Evolutionary conservation across 2,797 vertebrate species (phyloP).

Genomic region (Sitta carolinensis): DNA sequence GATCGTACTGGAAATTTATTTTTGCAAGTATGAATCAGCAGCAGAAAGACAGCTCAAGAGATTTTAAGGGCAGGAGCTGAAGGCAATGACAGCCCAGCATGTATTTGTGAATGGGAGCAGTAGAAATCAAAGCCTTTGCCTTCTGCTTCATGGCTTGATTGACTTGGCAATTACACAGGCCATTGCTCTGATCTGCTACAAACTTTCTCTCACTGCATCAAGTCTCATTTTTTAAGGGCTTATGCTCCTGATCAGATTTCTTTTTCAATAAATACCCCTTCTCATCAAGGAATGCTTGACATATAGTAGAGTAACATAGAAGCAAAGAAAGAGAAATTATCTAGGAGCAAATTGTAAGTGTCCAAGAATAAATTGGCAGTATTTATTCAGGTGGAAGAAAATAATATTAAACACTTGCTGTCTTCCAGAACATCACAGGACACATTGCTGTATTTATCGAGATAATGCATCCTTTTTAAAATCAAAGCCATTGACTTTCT

Average conservation of each 20-base stretch:
- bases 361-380: neutral
- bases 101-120: neutral
- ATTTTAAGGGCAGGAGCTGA: neutral
- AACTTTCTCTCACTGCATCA: neutral
- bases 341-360: neutral
- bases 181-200: neutral
- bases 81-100: neutral
- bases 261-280: neutral
- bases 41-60: neutral
- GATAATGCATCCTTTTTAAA: neutral
- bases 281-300: neutral
- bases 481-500: neutral
- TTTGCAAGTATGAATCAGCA: neutral
- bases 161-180: slow-evolving; percentile 45
- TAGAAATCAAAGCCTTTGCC: slow-evolving; percentile 34
- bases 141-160: slow-evolving; percentile 28
- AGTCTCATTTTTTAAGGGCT: slow-evolving; percentile 31
- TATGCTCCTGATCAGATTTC: slow-evolving; percentile 7
- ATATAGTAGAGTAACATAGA: neutral
- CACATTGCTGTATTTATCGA: neutral
- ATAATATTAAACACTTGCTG: neutral
- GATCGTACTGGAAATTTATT: neutral
- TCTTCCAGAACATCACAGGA: neutral
- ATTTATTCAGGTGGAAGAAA: neutral
- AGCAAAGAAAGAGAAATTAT: neutral